phyloP scores from a whole-genome alignment of 2,797 vertebrate genomes.

The Takifugu ocellatus region DNA sequence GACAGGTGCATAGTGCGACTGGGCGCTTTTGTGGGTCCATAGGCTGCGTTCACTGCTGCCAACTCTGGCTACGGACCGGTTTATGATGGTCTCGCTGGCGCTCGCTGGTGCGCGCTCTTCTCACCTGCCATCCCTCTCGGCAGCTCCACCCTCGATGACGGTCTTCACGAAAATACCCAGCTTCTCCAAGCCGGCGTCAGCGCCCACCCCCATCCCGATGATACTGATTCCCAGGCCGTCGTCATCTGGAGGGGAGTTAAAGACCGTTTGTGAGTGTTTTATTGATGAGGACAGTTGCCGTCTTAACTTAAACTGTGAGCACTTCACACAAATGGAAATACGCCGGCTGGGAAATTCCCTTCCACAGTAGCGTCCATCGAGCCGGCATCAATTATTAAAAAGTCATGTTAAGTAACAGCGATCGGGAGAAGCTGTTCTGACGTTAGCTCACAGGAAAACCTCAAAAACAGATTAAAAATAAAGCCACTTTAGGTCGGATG shows the following conservation, averaged over 20 bases:
- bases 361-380: conserved; percentile 11
- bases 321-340: conserved; percentile 18
- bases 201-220: conserved; percentile 98
- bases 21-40: neutral
- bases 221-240: conserved; percentile 98
- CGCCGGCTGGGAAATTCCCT: conserved; percentile 35
- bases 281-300: conserved; percentile 24
- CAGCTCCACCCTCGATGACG: conserved; percentile 93
- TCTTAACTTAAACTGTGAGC: conserved; percentile 2
- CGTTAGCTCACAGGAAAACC: conserved; percentile 23
- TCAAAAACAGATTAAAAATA: conserved; percentile 13
- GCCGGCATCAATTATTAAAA: conserved; percentile 49
- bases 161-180: conserved; percentile 99
- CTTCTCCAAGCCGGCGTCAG: conserved; percentile 95
- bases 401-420: conserved; percentile 42
- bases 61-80: neutral
- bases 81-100: too few species aligned
- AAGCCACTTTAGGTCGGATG: too few species aligned
- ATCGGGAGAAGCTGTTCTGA: conserved; percentile 40
- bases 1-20: conserved; percentile 45
- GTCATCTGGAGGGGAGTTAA: conserved; percentile 81
- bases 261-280: conserved; percentile 6
- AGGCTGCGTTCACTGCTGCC: too few species aligned
- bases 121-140: conserved; percentile 92
- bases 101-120: conserved; percentile 7